Percentiles rank a stretch among this genome's conserved stretches.
phyloP scores from a whole-genome alignment of 1,140 invertebrate genomes.

The Meloidogyne exigua region DNA sequence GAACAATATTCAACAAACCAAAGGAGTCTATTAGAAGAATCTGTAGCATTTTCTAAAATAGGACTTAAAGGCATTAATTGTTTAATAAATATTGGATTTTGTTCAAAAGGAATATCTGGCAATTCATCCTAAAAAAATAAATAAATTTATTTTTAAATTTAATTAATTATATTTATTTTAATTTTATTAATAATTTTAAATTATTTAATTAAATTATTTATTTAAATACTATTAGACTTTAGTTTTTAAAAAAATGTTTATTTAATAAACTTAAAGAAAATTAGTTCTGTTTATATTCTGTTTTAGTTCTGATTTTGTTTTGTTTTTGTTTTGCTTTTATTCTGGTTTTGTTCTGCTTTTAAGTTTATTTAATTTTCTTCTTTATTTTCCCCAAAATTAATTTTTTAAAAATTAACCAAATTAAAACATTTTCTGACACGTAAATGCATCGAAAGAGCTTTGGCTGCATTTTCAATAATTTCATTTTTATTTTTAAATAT shows the following conservation, averaged over 20 bases:
- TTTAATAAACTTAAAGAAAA: no score
- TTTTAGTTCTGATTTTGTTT: background rate
- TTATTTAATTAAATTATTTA: no score
- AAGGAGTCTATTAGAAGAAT: conserved; percentile 55
- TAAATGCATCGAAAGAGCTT: conserved; percentile 56
- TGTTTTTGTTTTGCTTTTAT: background rate
- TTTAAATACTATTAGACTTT: no score
- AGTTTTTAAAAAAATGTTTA: no score
- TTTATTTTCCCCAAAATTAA: background rate
- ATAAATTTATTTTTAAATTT: no score
- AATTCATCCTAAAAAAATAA: conserved; percentile 56
- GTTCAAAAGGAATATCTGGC: conserved; percentile 55
- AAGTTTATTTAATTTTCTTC: background rate
- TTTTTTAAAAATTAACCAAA: conserved; percentile 35
- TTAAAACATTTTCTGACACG: conserved; percentile 55
- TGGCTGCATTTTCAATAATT: conserved; percentile 54
- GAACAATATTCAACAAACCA: conserved; percentile 63
- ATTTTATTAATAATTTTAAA: no score
- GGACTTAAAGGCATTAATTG: conserved; percentile 55
- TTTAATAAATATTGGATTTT: conserved; percentile 60
- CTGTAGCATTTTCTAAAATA: conserved; percentile 45
- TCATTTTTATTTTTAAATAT: conserved; percentile 49
- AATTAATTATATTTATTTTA: no score
- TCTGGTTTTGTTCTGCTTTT: background rate
- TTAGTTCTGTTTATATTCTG: no score